Conservation (phyloP, 1,140 invertebrate genomes). For the Scaptomyza montana region DNA sequence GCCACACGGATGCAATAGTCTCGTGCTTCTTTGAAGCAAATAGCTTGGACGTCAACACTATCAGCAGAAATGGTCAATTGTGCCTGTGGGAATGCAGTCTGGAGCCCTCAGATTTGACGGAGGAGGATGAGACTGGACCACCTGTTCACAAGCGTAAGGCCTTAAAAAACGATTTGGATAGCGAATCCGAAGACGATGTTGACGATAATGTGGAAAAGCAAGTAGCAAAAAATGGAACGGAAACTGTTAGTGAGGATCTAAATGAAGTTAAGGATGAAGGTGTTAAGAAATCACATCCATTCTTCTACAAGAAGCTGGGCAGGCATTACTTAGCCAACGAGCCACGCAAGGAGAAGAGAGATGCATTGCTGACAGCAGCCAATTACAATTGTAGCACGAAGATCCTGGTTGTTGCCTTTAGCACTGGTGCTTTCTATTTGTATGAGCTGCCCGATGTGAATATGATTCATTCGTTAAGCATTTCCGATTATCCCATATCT, state of each 20-base stretch:
- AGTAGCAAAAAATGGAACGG: constrained; percentile 84
- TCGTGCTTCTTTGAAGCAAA: constrained; percentile 94
- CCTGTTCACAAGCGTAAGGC: constrained; percentile 38
- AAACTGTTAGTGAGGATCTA: constrained; percentile 76
- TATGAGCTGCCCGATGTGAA: constrained; percentile 97
- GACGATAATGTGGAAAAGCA: constrained; percentile 85
- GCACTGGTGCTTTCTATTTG: constrained; percentile 93
- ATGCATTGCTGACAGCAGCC: constrained; percentile 89
- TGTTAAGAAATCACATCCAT: constrained; percentile 84
- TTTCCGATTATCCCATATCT: constrained; percentile 92
- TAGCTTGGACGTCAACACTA: constrained; percentile 91
- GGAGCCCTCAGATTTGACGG: constrained; percentile 83
- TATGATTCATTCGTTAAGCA: constrained; percentile 95
- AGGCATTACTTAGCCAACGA: constrained; percentile 90
- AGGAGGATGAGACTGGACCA: constrained; percentile 84
- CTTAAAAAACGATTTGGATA: constrained; percentile 40
- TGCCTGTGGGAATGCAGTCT: constrained; percentile 95
- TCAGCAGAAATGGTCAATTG: constrained; percentile 89
- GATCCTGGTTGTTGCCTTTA: constrained; percentile 92
- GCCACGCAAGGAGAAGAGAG: constrained; percentile 86
- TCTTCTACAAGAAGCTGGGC: constrained; percentile 88
- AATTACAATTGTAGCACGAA: constrained; percentile 91
- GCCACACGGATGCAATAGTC: constrained; percentile 92
- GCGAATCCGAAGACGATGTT: constrained; percentile 86
- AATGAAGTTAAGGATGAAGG: constrained; percentile 74